Base-by-base conservation (phyloP, 2,113 vertebrate genomes). In the Pedetes capensis region DNA sequence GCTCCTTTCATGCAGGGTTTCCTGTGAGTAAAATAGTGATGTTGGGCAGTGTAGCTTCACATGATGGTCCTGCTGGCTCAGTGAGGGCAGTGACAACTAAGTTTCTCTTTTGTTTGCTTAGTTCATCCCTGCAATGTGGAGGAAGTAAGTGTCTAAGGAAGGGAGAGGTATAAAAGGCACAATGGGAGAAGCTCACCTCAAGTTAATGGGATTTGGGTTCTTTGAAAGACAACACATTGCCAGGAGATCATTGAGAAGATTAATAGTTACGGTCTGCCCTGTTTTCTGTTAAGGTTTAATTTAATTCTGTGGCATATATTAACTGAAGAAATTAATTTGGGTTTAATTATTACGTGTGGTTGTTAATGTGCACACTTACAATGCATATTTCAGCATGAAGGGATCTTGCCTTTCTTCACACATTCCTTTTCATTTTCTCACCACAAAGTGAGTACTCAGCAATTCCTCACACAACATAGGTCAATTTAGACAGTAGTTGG, bases 261-360 rank as follows among this genome's bases (percentile, higher is more conserved):
- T 98, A 97, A 97, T 97, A 96, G 94, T 97, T 91, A 18, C 72
- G 95, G 93, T 55, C 89, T 97, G 92, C 97, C 95, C 96, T 97
- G 92, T 96, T 95, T 98, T 96, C 95, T 94, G 76, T 76, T 87
- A 95, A 93, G 91, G 92, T 95, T 98, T 98, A 96, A 97, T 97
- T 98, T 97, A 95, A 98, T 98, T 98, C 92, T 93, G 91, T 90
- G 92, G 53, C 0, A 47, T 95, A 79, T 96, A 96, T 96, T 97
- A 95, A 97, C 94, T 23, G 93, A 78, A 94, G 87, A 87, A 97
- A 96, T 93, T 89, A 97, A 96, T 97, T 98, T 96, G 34, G 68
- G 0, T 0, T 64, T 94, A 88, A 51, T 93, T 75, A 57, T 57
- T 82, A 89, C 74, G 83, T 53, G 91, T 89, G 75, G 51, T 87